A percentile compares a stretch with the other conserved stretches of the same genome.
phyloP scores from a whole-genome alignment of 2,113 vertebrate genomes.

The Antennarius striatus region DNA sequence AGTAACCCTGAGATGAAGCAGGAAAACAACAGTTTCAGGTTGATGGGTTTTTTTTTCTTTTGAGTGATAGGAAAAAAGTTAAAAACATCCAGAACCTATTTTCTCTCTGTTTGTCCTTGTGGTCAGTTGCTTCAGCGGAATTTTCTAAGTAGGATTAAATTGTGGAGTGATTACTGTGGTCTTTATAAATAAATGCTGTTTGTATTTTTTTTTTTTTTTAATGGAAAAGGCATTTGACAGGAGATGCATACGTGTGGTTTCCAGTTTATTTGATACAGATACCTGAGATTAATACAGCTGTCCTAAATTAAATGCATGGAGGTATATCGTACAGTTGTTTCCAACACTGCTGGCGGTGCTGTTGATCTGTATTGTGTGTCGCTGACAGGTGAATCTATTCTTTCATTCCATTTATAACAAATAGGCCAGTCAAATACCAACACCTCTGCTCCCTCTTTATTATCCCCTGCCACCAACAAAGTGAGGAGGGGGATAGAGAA shows the following conservation, averaged over 20 bases:
- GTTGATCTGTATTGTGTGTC: not conserved
- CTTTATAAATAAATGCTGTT: not conserved
- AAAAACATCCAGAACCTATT: not conserved
- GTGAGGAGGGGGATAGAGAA: no score
- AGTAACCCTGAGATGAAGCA: slow-evolving; percentile 15
- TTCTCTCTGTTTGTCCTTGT: not conserved
- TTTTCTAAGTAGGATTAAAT: not conserved
- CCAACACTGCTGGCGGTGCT: not conserved
- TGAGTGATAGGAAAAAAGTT: not conserved
- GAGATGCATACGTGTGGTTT: not conserved
- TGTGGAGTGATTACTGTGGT: not conserved
- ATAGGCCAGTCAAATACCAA: no score
- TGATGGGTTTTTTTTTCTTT: slow-evolving; percentile 16
- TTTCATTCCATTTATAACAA: no score
- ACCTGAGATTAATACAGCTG: not conserved
- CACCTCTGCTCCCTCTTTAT: no score
- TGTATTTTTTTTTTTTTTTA: not conserved
- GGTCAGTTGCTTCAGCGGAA: slow-evolving; percentile 20
- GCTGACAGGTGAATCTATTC: no score
- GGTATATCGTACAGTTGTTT: not conserved
- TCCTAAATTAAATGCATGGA: not conserved
- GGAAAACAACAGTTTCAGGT: slow-evolving; percentile 17
- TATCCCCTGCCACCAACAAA: no score
- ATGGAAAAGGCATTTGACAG: not conserved
- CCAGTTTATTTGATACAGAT: not conserved